phyloP scores from a whole-genome alignment of 2,888 invertebrate genomes.

The Agelastica alni region DNA sequence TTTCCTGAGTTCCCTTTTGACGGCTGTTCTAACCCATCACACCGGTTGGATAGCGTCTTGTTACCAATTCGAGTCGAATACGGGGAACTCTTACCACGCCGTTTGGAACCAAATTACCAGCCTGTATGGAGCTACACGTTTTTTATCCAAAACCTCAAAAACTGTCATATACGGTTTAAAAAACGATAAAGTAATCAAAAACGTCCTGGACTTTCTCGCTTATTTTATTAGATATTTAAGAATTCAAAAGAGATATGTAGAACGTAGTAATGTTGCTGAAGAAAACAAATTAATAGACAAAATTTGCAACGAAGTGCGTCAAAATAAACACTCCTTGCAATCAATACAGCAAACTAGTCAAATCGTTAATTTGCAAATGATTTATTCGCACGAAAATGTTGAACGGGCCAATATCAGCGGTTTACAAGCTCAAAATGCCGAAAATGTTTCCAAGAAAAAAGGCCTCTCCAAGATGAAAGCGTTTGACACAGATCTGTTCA shows the following conservation, averaged over 20 bases:
- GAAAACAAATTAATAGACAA: conserved; percentile 21
- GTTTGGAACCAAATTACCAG: conserved; percentile 89
- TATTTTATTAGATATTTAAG: conserved; percentile 69
- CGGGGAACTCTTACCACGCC: conserved; percentile 72
- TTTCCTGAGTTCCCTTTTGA: conserved; percentile 86
- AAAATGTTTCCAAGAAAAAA: background rate
- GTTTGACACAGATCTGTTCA: conserved; percentile 11
- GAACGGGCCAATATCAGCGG: background rate
- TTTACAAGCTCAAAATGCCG: background rate
- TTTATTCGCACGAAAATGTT: background rate
- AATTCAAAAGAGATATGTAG: conserved; percentile 15
- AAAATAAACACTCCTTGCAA: background rate
- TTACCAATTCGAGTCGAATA: conserved; percentile 46
- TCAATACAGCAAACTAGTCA: background rate
- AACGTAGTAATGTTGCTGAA: conserved; percentile 8
- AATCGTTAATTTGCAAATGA: background rate
- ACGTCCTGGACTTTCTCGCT: conserved; percentile 76
- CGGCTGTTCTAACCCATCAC: conserved; percentile 87
- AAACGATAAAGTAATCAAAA: conserved; percentile 68
- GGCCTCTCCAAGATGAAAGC: conserved; percentile 5
- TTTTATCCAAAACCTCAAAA: conserved; percentile 74
- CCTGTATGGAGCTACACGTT: conserved; percentile 82
- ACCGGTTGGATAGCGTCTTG: conserved; percentile 90
- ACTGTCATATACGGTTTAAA: conserved; percentile 82
- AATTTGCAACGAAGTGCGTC: conserved; percentile 11